Base-by-base conservation (phyloP, 2,797 vertebrate species). In the Alauda arvensis region DNA sequence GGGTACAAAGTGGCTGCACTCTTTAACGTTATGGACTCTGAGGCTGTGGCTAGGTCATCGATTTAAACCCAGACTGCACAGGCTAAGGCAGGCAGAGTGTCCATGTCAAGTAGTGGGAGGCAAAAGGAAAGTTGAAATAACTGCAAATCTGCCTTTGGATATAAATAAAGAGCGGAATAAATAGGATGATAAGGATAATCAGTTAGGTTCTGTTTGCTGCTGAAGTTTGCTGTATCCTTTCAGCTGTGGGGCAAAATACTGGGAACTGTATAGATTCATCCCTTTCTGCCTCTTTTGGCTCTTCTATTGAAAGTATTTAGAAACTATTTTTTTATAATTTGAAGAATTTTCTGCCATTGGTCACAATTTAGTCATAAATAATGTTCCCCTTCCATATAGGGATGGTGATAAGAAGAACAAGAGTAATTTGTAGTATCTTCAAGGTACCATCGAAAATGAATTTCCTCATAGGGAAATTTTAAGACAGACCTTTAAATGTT, bases 271-370 rank as follows among this genome's bases (percentile, higher is more conserved):
- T 1, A n/a, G 8, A 37, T 33, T 33, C 3, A 18, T 23, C 12
- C 6, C 7, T 75, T 68, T 10, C 6, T 1, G 3, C 6, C 5
- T 9, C 1, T 3, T 1, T 33, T 19, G 25, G 1, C 2, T 69
- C 4, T 24, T 55, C 20, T 56, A 4, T 2, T 0, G 3, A 37
- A 37, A 70, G 8, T 17, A 8, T 18, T 65, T 63, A 42, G 21
- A 49, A 60, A 25, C 12, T 10, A 6, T 37, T 29, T 53, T 63
- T 20, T 55, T 39, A 37, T 3, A 37, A 3, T 15, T 42, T 40
- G 11, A 40, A 67, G 8, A 72, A 4, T 18, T 77, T 83, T 60
- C 19, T 68, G 8, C 19, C 5, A 5, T n/a, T 1, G 1, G 3
- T 28, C 24, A 63, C 31, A 72, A 67, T n/a, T 31, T 57, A 42